These are phyloP conservation scores for Bufo bufo DNA, from an alignment of 2,113 vertebrate species.

Conservation along the genomic window DNA sequence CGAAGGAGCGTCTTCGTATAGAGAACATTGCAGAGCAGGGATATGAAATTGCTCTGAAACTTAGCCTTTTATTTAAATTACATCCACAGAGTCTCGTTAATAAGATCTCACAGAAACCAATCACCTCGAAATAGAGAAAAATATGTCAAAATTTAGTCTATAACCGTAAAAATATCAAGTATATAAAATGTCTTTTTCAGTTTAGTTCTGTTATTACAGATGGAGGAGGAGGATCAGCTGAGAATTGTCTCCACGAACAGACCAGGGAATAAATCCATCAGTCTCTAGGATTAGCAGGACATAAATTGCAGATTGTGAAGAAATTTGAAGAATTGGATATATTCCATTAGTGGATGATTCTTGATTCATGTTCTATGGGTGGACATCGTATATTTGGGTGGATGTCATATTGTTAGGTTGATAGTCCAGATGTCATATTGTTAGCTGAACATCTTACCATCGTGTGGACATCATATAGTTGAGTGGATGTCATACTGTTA, in stretches of 20 bases:
- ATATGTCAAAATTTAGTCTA: background rate
- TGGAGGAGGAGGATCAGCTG: background rate
- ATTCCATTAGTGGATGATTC: too few species aligned
- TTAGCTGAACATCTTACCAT: too few species aligned
- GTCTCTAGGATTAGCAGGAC: too few species aligned
- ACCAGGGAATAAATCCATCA: background rate
- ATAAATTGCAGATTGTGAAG: too few species aligned
- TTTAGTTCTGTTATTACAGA: background rate
- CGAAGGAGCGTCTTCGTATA: background rate
- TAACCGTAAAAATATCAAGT: background rate
- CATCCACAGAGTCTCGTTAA: constrained; percentile 15
- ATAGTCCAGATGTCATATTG: background rate
- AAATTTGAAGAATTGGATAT: too few species aligned
- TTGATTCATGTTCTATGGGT: too few species aligned
- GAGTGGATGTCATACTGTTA: too few species aligned
- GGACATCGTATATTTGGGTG: too few species aligned
- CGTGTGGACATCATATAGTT: too few species aligned
- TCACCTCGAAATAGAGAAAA: background rate
- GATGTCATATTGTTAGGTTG: too few species aligned
- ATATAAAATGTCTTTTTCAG: background rate
- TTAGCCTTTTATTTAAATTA: constrained; percentile 4
- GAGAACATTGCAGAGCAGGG: background rate
- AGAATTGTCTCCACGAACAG: background rate
- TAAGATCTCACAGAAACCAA: constrained; percentile 17
- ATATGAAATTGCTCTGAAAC: constrained; percentile 2